Evolutionary conservation across 1,140 invertebrate species (phyloP), one percentile per base, ranked within the genome.

Genomic region (Odontomachus brunneus): DNA sequence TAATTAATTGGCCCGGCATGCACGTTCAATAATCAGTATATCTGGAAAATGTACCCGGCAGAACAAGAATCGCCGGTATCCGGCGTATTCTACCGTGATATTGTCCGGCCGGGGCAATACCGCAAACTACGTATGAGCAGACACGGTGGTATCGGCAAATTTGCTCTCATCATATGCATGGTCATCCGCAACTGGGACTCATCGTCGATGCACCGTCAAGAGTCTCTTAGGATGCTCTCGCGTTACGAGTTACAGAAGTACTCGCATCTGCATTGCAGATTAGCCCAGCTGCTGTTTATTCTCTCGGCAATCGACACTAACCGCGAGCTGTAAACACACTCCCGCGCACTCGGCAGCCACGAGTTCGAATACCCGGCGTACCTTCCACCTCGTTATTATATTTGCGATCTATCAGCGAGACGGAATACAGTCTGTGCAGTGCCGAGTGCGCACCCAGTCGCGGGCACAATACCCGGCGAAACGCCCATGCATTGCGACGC

Each of bases 201-300:
- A 5, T 19, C 51, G 75, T 65, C 29, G n/a, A 63, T 44, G 24
- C 33, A 63, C 65, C 44, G 65, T 80, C 75, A 71, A 80, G 75
- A 57, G 75, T 80, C 75, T 80, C 75, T 80, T 59, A 80, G 75
- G 65, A 48, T 57, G 65, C 51, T 80, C 51, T 80, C 75, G 38
- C 62, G 75, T 80, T 80, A 80, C 75, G 57, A 80, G 75, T 80
- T 80, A 80, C 65, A 59, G 75, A 80, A 80, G 75, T 80, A 71
- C 75, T 69, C 14, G 65, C 65, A 80, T 80, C 75, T 80, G 75
- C 75, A 80, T 69, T 80, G 75, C 75, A 80, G 75, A 80, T 80
- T 80, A 80, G 65, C 65, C 33, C 75, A 38, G 51, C 33, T 71
- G 65, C 65, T 80, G 75, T 80, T 80, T 80, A 80, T 69, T 69